Evolutionary conservation across 2,113 vertebrate genomes (phyloP).

Genomic region (Rhabdornis inornatus): DNA sequence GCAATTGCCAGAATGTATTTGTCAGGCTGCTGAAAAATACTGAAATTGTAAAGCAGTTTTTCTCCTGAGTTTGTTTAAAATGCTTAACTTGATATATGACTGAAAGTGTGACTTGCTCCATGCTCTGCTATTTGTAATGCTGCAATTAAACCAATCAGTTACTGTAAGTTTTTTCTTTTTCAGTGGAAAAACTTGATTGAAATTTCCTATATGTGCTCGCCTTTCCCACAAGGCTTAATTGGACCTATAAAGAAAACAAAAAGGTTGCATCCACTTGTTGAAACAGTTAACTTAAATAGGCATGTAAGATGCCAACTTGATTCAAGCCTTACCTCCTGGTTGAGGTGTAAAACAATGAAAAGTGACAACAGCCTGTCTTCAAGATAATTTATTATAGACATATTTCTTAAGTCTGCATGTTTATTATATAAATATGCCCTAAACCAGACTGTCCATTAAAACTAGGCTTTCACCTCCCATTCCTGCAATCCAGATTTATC

Average conservation of each 20-base stretch:
- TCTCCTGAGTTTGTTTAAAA: constrained; percentile 38
- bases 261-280: background rate
- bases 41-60: background rate
- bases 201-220: background rate
- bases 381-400: constrained; percentile 65
- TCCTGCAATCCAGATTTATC: constrained; percentile 46
- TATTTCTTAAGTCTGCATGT: constrained; percentile 42
- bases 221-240: background rate
- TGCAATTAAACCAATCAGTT: background rate
- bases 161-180: background rate
- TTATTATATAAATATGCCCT: constrained; percentile 66
- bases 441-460: constrained; percentile 42
- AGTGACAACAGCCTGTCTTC: constrained; percentile 35
- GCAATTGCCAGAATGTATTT: background rate
- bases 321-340: constrained; percentile 7
- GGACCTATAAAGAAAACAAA: background rate
- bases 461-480: constrained; percentile 34
- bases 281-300: constrained; percentile 42
- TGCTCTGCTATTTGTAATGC: constrained; percentile 5
- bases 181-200: background rate
- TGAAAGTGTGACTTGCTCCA: background rate
- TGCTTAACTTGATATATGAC: constrained; percentile 12
- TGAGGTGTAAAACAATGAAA: constrained; percentile 13
- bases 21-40: constrained; percentile 36
- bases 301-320: background rate